Percentiles rank a stretch among this genome's conserved stretches.
phyloP scores from a whole-genome alignment of 2,113 vertebrate species.

The Anolis sagrei region DNA sequence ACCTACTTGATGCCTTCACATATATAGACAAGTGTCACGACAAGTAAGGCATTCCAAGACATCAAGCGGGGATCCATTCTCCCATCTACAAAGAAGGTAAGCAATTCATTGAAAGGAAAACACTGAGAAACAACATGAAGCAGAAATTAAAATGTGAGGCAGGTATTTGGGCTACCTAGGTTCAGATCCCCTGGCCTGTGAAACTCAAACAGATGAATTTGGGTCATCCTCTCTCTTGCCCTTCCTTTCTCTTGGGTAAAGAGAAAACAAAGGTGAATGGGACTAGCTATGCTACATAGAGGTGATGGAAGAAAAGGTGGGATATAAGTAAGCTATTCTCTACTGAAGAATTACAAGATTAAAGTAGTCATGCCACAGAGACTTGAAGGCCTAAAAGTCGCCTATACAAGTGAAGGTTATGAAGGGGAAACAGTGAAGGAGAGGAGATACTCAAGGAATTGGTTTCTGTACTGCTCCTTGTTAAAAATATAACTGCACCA shows the following conservation, averaged over 20 bases:
- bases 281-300: not conserved
- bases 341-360: not conserved
- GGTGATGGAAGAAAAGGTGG: not conserved
- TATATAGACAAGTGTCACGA: not conserved
- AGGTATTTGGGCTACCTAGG: too few relatives aligned
- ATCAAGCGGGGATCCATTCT: too few relatives aligned
- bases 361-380: not conserved
- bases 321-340: not conserved
- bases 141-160: too few relatives aligned
- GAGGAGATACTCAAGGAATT: not conserved
- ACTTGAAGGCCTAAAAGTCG: not conserved
- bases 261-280: not conserved
- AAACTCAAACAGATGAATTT: not conserved
- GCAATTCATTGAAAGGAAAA: not conserved
- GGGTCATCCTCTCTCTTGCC: not conserved
- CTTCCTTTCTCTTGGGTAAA: not conserved
- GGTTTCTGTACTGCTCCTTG: not conserved
- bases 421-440: not conserved
- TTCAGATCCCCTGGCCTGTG: too few relatives aligned
- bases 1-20: not conserved
- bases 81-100: too few relatives aligned
- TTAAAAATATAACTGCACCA: not conserved
- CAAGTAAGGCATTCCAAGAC: not conserved
- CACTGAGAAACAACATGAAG: too few relatives aligned
- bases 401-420: not conserved